phyloP scores from a whole-genome alignment of 2,113 vertebrate genomes.

The Erpornis zantholeuca region DNA sequence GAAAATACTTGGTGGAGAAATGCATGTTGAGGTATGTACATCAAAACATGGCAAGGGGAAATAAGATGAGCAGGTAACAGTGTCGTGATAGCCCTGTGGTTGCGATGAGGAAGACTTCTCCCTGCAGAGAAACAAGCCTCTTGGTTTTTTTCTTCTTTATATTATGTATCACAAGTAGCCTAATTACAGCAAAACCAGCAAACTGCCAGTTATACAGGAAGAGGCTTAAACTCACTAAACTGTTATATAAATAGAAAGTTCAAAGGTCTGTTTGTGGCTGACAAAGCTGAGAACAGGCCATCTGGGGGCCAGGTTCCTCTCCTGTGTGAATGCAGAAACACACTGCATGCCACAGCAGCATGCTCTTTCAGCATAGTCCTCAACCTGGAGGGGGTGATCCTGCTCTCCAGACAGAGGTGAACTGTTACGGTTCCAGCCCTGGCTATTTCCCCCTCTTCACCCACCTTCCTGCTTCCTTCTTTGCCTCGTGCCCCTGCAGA shows the following conservation, averaged over 20 bases:
- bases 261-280: conserved; percentile 75
- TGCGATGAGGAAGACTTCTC: neutral
- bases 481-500: neutral
- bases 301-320: conserved; percentile 72
- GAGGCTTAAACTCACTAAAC: conserved; percentile 78
- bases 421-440: conserved; percentile 51
- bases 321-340: neutral
- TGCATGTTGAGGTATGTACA: neutral
- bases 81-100: neutral
- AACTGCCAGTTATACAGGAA: conserved; percentile 76
- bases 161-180: conserved; percentile 67
- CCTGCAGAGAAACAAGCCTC: neutral
- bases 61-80: neutral
- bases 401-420: conserved; percentile 65
- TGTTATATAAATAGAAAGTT: conserved; percentile 83
- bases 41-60: neutral
- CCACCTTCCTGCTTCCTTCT: neutral
- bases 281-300: conserved; percentile 69
- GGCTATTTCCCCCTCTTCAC: neutral
- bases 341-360: neutral
- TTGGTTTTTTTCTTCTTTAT: conserved; percentile 45
- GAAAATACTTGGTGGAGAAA: neutral
- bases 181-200: conserved; percentile 73
- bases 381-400: conserved; percentile 31
- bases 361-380: neutral